Base-by-base conservation (phyloP, 2,888 invertebrate genomes). In the Nephrocerus scutellatus region DNA sequence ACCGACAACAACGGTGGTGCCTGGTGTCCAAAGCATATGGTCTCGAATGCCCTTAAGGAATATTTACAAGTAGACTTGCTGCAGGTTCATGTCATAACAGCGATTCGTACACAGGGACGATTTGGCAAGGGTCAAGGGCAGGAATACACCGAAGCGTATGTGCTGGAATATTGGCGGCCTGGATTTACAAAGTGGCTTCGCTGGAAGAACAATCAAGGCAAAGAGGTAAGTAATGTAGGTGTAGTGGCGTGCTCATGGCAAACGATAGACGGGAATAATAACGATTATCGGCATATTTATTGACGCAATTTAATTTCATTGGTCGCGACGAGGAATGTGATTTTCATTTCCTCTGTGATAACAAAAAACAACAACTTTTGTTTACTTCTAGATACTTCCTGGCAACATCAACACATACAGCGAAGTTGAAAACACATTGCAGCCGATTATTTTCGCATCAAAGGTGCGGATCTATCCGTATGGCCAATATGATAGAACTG, bases 71-170 rank as follows among this genome's bases (percentile, higher is more conserved):
- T 83, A 52, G 80, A 84, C 62, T 50, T 69, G 42, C 72, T 88
- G 49, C 73, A 71, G 49, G 70, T 80, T 46, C 76, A 79, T 58
- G 76, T 83, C 41, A 74, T 88, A 50, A 82, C 82, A 31, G 76
- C 76, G 24, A 73, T 76, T 37, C 79, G 80, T 51, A 86, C 86
- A n/a, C 87, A 88, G 68, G 88, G 88, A 21, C 75, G 88, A 30
- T 87, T 80, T 58, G 87, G 84, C 32, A 84, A 84, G 60, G 87
- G 88, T 46, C 77, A 83, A 62, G 88, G 88, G 20, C 79, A 82
- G 60, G 88, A 89, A 63, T 88, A 77, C 62, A 80, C 84, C 20
- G 84, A 85, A 60, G 75, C 79, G 47, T 88, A 83, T 69, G 77
- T 80, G 61, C 66, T 88, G 49, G 84, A 85, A 54, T 85, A 85